Evolutionary conservation across 2,888 invertebrate genomes (phyloP).

Genomic region (Sussaba pulchella): DNA sequence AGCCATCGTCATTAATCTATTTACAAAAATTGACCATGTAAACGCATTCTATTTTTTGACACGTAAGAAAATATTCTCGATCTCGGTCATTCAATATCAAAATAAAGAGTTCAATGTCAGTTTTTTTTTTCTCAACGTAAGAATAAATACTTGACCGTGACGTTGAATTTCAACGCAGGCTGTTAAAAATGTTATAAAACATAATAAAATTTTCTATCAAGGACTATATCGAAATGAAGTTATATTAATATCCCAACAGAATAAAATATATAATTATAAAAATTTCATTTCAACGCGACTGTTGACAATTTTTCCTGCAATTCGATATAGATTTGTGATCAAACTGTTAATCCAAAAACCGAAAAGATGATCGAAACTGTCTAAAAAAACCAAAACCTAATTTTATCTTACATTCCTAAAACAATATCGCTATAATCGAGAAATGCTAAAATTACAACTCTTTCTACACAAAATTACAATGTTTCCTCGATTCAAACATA

Average conservation of each 20-base stretch:
- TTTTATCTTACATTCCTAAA: too few species aligned
- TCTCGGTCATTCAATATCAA: not conserved
- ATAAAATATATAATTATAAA: too few species aligned
- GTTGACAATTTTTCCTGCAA: not conserved
- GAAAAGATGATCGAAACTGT: too few species aligned
- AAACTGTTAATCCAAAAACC: too few species aligned
- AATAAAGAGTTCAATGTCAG: not conserved
- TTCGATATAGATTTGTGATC: not conserved
- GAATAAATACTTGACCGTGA: not conserved
- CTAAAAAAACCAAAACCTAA: too few species aligned
- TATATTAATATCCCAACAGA: too few species aligned
- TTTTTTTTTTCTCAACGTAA: not conserved
- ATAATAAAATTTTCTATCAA: too few species aligned
- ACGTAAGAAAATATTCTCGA: not conserved
- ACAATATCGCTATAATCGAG: too few species aligned
- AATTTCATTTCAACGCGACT: too few species aligned
- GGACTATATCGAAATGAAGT: too few species aligned
- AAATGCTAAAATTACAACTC: not conserved
- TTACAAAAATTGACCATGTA: slow-evolving; percentile 30
- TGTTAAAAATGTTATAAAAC: not conserved
- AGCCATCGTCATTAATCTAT: slow-evolving; percentile 15
- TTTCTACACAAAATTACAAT: not conserved
- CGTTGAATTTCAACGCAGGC: not conserved
- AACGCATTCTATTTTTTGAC: not conserved
- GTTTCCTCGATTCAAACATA: slow-evolving; percentile 5